Percentiles rank a stretch among this genome's conserved stretches.
These are phyloP conservation scores for Chrosomus eos DNA, from an alignment of 2,797 vertebrate genomes.

Conservation along the genomic window DNA sequence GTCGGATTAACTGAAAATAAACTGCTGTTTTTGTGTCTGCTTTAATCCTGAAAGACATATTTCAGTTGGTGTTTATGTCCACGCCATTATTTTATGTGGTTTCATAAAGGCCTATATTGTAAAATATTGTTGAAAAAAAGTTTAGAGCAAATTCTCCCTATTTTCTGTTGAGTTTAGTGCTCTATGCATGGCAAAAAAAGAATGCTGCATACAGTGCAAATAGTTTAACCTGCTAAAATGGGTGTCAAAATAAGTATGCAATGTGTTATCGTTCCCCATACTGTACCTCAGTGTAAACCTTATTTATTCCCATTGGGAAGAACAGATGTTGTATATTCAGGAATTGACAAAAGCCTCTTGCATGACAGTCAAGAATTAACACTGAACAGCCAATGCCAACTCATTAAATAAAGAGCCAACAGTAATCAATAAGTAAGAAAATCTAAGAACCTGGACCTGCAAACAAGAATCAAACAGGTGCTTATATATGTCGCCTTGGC, in stretches of 20 bases:
- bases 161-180: background rate
- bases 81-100: background rate
- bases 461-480: slow-evolving; percentile 24
- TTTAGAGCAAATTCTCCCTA: background rate
- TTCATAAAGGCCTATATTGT: background rate
- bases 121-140: slow-evolving; percentile 3
- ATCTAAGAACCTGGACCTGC: slow-evolving; percentile 18
- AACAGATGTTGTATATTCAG: background rate
- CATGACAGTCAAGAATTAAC: background rate
- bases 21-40: background rate
- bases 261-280: background rate
- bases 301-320: background rate
- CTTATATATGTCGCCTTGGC: background rate
- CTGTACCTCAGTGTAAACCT: background rate
- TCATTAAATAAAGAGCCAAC: background rate
- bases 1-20: background rate
- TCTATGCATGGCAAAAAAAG: background rate
- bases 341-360: background rate
- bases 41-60: background rate
- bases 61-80: background rate
- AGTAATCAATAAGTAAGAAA: slow-evolving; percentile 7
- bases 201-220: background rate
- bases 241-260: slow-evolving; percentile 10
- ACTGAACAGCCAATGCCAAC: background rate
- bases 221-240: slow-evolving; percentile 1